Evolutionary conservation across 1,140 invertebrate genomes (phyloP).

Genomic region (Drosophila lini): DNA sequence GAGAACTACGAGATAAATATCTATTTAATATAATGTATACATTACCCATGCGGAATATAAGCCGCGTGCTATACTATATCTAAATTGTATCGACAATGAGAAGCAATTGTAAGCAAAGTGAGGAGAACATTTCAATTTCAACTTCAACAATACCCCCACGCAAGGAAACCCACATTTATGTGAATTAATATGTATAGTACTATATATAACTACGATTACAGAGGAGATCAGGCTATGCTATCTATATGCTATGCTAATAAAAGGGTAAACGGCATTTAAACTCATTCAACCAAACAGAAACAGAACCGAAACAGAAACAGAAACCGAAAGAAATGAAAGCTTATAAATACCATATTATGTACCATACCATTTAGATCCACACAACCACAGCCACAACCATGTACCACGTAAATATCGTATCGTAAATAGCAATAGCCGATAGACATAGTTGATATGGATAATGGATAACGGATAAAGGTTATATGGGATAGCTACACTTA

Average conservation of each 20-base stretch:
- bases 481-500: conserved; percentile 20
- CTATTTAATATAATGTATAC: conserved; percentile 52
- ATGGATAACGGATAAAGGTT: conserved; percentile 2
- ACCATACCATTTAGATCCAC: conserved; percentile 53
- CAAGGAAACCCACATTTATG: conserved; percentile 49
- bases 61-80: conserved; percentile 65
- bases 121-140: conserved; percentile 75
- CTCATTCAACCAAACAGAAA: conserved; percentile 52
- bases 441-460: conserved; percentile 42
- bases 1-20: conserved; percentile 58
- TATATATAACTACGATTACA: conserved; percentile 44
- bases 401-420: conserved; percentile 74
- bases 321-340: conserved; percentile 29
- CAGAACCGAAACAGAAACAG: conserved; percentile 10
- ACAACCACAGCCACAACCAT: conserved; percentile 26
- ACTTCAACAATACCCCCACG: conserved; percentile 55
- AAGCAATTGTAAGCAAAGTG: conserved; percentile 76
- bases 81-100: conserved; percentile 71
- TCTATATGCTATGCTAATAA: conserved; percentile 69
- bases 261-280: conserved; percentile 82
- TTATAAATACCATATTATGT: conserved; percentile 76
- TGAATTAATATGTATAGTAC: conserved; percentile 40
- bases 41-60: conserved; percentile 56
- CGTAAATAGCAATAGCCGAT: conserved; percentile 77
- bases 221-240: conserved; percentile 55